Evolutionary conservation across 2,797 vertebrate genomes (phyloP).

Genomic region (Champsocephalus gunnari): DNA sequence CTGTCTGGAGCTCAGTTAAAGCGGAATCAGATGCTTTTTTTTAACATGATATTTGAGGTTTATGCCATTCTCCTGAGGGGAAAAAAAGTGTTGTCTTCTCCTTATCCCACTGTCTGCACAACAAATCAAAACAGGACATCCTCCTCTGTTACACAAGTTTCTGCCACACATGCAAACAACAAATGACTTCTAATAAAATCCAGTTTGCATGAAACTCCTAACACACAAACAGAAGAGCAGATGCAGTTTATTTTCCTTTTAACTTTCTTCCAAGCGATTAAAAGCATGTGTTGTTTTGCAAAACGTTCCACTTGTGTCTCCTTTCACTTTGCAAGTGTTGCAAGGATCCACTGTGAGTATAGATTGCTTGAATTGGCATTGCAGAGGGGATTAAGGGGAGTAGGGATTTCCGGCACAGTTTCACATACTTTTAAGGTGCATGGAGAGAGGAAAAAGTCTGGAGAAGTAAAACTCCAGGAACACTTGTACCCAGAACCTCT

Average conservation of each 20-base stretch:
- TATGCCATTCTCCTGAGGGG: slow-evolving; percentile 26
- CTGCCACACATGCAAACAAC: not conserved
- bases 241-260: not conserved
- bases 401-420: no score
- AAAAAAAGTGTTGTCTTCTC: not conserved
- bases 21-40: slow-evolving; percentile 35
- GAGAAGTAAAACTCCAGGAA: no score
- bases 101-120: not conserved
- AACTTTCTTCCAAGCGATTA: not conserved
- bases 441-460: no score
- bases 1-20: slow-evolving; percentile 18
- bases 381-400: not conserved
- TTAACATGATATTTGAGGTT: slow-evolving; percentile 29
- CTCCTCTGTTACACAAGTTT: not conserved
- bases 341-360: not conserved
- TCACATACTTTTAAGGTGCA: no score
- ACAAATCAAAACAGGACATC: not conserved
- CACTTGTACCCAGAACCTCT: no score
- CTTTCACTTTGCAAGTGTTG: not conserved
- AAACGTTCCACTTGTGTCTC: not conserved
- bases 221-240: not conserved
- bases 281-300: not conserved
- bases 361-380: not conserved
- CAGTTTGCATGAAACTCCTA: not conserved
- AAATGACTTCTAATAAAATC: not conserved